Base-by-base conservation (phyloP, 2,888 invertebrate species). In the Carabus problematicus region DNA sequence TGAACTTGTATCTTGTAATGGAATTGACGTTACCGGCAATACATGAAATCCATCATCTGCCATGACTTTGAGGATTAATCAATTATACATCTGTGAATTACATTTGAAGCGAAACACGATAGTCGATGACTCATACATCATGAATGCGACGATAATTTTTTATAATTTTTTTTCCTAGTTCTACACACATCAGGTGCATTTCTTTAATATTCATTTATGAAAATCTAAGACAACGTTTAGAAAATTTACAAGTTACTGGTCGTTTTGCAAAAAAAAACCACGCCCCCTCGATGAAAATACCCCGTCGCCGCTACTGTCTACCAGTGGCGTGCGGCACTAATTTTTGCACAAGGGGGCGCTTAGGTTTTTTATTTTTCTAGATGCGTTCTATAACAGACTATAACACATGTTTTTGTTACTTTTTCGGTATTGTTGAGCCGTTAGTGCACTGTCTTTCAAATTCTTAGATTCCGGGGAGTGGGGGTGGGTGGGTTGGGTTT, bases 221-320 rank as follows among this genome's bases (percentile, higher is more conserved):
- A 75, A 74, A 77, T 76, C 73, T 74, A 75, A 74, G 71, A 76
- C 77, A 76, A 78, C 77, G 75, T 62, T 78, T 79, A 79, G 77
- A 79, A 79, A 79, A 79, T 78, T 77, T 79, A 79, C 79, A 79
- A 76, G 75, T 76, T 77, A 78, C 78, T 80, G 79, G 79, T 80
- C 79, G 78, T 76, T 75, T 74, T 52, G 72, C 70, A 69, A 43
- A n/a, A n/a, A n/a, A n/a, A n/a, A 52, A 52, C 52, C 29, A 12
- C 18, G 14, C 29, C 40, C 40, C 29, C 56, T 56, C 14, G n/a
- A 9, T 19, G 29, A 56, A 55, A 55, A 1, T 3, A 18, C 29
- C n/a, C n/a, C 29, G 29, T 6, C 45, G 45, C 45, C 45, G 14
- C 45, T 6, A 45, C n/a, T 45, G 14, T 45, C 6, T 45, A 3